phyloP scores from a whole-genome alignment of 1,140 invertebrate genomes.

The Macrocentrus cingulum region DNA sequence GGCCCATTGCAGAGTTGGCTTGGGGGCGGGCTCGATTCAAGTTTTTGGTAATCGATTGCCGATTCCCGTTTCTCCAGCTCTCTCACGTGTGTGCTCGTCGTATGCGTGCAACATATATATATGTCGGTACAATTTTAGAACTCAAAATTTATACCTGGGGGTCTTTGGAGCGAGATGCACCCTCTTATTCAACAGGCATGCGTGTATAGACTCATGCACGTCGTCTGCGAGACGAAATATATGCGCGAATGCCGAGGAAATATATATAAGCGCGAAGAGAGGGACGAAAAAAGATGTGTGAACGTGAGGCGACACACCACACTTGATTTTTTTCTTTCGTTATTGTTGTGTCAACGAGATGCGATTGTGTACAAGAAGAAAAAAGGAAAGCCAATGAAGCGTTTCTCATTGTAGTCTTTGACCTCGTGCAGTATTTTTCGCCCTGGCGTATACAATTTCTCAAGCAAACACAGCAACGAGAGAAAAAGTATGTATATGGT shows the following conservation, averaged over 20 bases:
- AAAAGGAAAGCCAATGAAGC: too few species aligned
- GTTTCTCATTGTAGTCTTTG: too few species aligned
- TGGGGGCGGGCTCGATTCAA: conserved; percentile 6
- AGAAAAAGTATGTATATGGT: too few species aligned
- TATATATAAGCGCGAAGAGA: conserved; percentile 6
- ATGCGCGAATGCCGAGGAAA: conserved; percentile 50
- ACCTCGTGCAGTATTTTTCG: background rate
- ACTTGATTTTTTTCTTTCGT: conserved; percentile 39
- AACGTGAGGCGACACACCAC: conserved; percentile 31
- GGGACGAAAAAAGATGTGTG: conserved; percentile 31
- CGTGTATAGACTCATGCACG: conserved; percentile 37
- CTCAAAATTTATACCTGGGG: conserved; percentile 57
- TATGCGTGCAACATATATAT: background rate
- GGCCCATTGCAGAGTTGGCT: too few species aligned
- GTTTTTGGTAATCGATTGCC: conserved; percentile 26
- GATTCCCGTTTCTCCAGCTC: conserved; percentile 12
- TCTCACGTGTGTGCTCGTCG: background rate
- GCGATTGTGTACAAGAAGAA: too few species aligned
- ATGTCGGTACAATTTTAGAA: conserved; percentile 15
- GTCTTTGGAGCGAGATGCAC: conserved; percentile 44
- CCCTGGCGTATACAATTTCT: background rate
- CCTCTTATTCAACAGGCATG: conserved; percentile 41
- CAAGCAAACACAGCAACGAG: too few species aligned
- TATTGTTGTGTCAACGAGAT: background rate
- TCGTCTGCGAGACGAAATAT: conserved; percentile 58